Evolutionary conservation across 2,797 vertebrate genomes (phyloP).

Genomic region (Gymnothorax reevesii): DNA sequence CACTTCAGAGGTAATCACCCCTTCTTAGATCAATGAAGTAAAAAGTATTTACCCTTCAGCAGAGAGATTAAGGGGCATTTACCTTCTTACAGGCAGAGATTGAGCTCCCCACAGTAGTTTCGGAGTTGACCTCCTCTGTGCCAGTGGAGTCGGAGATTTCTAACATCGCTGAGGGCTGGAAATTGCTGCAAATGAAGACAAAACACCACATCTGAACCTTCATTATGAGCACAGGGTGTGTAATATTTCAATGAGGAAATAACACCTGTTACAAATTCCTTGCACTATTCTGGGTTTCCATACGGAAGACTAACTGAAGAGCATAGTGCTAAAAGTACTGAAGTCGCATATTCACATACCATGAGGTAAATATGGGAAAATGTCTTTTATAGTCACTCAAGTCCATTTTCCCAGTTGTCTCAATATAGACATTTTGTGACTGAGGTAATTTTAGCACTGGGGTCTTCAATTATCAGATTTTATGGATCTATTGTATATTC

Average conservation of each 20-base stretch:
- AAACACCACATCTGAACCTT: conserved; percentile 25
- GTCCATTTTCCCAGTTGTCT: too few relatives aligned
- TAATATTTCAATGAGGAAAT: background rate
- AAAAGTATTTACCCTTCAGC: conserved; percentile 7
- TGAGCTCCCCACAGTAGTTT: conserved; percentile 75
- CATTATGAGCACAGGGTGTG: conserved; percentile 26
- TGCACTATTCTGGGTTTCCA: too few relatives aligned
- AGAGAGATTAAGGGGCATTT: background rate
- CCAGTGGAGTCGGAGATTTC: conserved; percentile 73
- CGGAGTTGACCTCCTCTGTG: conserved; percentile 66
- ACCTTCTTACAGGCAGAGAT: conserved; percentile 91
- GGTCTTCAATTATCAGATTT: too few relatives aligned
- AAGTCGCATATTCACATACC: too few relatives aligned
- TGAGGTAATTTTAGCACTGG: too few relatives aligned
- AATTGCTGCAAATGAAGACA: conserved; percentile 72
- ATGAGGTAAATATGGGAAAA: too few relatives aligned
- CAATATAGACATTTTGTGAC: too few relatives aligned
- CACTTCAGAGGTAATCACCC: background rate
- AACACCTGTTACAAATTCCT: background rate
- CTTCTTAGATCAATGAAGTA: background rate
- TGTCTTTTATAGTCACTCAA: too few relatives aligned
- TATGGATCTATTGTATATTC: too few relatives aligned
- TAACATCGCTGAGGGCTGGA: conserved; percentile 82
- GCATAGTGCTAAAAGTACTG: too few relatives aligned
- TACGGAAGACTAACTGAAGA: too few relatives aligned